Base-by-base conservation (phyloP, 2,797 vertebrate genomes). In the Tiaroga cobitis region DNA sequence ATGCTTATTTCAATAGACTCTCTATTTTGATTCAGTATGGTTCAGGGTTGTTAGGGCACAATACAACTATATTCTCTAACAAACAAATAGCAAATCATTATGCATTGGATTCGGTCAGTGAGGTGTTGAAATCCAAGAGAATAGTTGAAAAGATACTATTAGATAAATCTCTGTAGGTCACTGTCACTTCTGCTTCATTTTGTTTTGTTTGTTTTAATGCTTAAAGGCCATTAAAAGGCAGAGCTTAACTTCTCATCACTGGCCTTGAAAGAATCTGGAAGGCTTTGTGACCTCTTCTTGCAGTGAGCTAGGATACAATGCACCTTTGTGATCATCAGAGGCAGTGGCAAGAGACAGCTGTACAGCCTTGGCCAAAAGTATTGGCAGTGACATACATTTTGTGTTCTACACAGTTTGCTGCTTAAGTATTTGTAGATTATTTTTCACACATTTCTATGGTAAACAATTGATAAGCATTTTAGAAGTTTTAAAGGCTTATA, bases 281-380 rank as follows among this genome's bases (percentile, higher is more conserved):
- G 68, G 68, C 86, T 87, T 69, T 46, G 82, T 75, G 70, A 70
- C 82, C 82, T 69, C 82, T 43, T 84, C 49, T 79, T 54, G 73
- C 79, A 72, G 63, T 81, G 67, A 84, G 73, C 65, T 29, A 51
- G 70, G 80, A 81, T 56, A 87, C 86, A 87, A 87, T 79, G 72
- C 61, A 32, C 43, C 78, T 84, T 85, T 81, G 82, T 85, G 51
- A 67, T 24, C 10, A 34, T 61, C 78, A 61, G 67, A 59, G 43
- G 73, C 72, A 65, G 76, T 82, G 61, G 69, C 61, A 81, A 56
- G 26, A 84, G 74, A 72, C 78, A 81, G 79, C 82, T 85, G 82
- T 77, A 65, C 26, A 18, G 63, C 29, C 63, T 65, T 32, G 29
- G 63, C 63, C 61, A 65, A 65, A 65, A 32, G 63, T 65, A 32